Evolutionary conservation across 2,113 vertebrate genomes (phyloP).

Genomic region (Crypturellus undulatus): DNA sequence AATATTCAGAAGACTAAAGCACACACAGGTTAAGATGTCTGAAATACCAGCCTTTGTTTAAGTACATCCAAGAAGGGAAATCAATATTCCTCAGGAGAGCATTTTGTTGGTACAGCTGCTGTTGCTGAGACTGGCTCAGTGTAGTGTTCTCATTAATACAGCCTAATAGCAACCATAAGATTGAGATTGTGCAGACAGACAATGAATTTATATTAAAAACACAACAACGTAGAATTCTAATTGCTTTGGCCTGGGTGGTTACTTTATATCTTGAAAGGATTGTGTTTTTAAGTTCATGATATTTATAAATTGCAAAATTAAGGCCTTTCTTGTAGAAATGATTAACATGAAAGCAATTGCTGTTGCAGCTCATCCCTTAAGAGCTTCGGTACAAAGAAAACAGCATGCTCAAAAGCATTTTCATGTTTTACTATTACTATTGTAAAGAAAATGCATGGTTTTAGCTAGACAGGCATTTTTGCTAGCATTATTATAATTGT

Average conservation of each 20-base stretch:
- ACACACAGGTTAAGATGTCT: constrained; percentile 12
- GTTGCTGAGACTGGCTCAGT: constrained; percentile 29
- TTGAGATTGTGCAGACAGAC: constrained; percentile 1
- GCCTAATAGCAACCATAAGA: constrained; percentile 8
- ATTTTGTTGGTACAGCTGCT: constrained; percentile 38
- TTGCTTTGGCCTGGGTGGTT: constrained; percentile 19
- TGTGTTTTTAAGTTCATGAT: neutral
- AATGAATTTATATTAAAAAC: constrained; percentile 17
- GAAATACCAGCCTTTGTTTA: constrained; percentile 36
- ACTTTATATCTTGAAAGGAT: constrained; percentile 12
- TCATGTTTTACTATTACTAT: neutral
- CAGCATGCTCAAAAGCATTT: neutral
- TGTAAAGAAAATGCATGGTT: neutral
- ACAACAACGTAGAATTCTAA: neutral
- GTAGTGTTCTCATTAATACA: constrained; percentile 42
- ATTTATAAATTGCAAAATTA: constrained; percentile 24
- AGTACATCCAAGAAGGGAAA: constrained; percentile 40
- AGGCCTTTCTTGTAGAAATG: neutral
- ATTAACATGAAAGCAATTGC: neutral
- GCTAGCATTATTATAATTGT: neutral
- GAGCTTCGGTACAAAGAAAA: neutral
- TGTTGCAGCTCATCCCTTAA: neutral
- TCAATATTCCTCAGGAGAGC: constrained; percentile 39
- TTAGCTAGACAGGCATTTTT: neutral
- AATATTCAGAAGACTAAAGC: neutral